These are phyloP conservation scores for Shargacucullia verbasci DNA, from an alignment of 2,888 invertebrate genomes.

Conservation along the genomic window DNA sequence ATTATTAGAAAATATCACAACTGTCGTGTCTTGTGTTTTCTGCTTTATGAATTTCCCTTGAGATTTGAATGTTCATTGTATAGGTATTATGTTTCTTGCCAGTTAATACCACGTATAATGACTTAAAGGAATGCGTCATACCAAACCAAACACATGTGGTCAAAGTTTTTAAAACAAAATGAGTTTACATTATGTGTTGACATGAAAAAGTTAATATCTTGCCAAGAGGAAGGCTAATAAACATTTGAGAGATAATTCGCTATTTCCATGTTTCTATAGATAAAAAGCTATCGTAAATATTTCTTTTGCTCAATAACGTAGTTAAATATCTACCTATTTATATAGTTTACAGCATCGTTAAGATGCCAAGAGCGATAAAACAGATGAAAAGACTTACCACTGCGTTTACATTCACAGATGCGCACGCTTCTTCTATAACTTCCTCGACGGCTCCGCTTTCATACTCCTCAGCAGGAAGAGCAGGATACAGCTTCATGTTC, in stretches of 20 bases:
- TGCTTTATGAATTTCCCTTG: no score
- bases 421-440: conserved; percentile 82
- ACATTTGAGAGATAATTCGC: conserved; percentile 11
- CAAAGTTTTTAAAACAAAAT: not conserved
- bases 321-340: conserved; percentile 18
- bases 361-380: conserved; percentile 22
- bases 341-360: conserved; percentile 36
- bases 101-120: not conserved
- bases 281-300: conserved; percentile 16
- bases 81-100: no score
- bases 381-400: conserved; percentile 74
- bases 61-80: no score
- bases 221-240: conserved; percentile 38
- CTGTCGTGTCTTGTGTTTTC: no score
- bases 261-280: conserved; percentile 32
- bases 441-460: conserved; percentile 82
- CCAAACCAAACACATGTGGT: not conserved
- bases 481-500: conserved; percentile 79
- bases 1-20: no score
- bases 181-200: conserved; percentile 4
- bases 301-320: conserved; percentile 4
- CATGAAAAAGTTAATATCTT: conserved; percentile 17
- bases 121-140: not conserved
- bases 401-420: conserved; percentile 78
- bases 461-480: conserved; percentile 82